Base-by-base conservation (phyloP, 2,113 vertebrate species). In the Arizona elegans region DNA sequence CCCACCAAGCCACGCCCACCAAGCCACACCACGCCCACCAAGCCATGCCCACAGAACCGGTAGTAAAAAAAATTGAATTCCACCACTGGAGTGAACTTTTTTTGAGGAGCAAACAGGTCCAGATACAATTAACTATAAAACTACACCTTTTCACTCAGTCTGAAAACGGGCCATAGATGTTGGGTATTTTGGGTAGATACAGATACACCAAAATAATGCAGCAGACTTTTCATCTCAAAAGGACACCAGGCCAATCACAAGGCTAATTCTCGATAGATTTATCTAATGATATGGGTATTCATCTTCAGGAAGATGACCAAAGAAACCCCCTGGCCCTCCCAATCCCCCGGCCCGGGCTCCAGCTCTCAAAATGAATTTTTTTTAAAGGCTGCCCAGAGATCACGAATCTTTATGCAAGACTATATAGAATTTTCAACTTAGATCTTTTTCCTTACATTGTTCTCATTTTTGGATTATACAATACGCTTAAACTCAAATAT, bases 401-500 rank as follows among this genome's bases (percentile, higher is more conserved):
- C 91, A 94, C 94, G 55, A 91, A 88, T 8, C 56, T 59, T 81
- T 38, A 19, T 19, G 3, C 75, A 21, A 38, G n/a, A 81, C 33
- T 70, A 62, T 26, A 26, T 9, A 26, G 59, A 62, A 26, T 59
- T 92, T 96, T 65, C 15, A 92, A 95, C 94, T 92, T 93, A 50
- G 75, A 94, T 96, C 93, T 87, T 94, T 94, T 94, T 92, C 85
- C 92, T 92, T 85, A 93, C 93, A 86, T 92, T 0, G 0, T 88
- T 92, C 75, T 97, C 95, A 75, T 86, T 88, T 62, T 95, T 89
- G 92, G 70, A 87, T 38, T 33, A 93, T 95, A 95, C 96, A 94
- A 96, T 95, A 95, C 87, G 95, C 94, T 95, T 90, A n/a, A 90
- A 92, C n/a, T 91, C 94, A 97, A 95, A 94, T 88, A 94, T 91